phyloP scores from a whole-genome alignment of 2,888 invertebrate species.

The Agrochola circellaris region DNA sequence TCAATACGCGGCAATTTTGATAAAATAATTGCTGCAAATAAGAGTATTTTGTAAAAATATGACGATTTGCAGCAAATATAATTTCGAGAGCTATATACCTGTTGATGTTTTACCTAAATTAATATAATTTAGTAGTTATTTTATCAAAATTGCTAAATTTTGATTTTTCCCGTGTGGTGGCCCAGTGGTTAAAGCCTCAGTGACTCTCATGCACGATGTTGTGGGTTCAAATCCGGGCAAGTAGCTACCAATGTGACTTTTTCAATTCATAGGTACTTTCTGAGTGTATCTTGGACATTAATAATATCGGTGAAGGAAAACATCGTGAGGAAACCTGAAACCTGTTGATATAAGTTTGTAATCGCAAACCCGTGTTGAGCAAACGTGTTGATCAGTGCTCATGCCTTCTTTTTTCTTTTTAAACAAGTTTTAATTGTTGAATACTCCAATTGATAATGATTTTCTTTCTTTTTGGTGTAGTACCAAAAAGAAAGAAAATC shows the following conservation, averaged over 20 bases:
- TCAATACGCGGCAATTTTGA: no score
- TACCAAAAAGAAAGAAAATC: no score
- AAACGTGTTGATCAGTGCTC: background rate
- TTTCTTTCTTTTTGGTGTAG: no score
- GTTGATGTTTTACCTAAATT: background rate
- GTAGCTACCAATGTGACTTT: background rate
- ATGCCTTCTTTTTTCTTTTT: no score
- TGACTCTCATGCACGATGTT: background rate
- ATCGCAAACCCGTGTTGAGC: background rate
- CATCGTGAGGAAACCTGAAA: background rate
- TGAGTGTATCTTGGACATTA: background rate
- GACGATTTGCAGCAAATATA: background rate
- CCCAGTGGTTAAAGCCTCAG: no score
- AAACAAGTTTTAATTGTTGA: no score
- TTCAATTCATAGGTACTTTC: background rate
- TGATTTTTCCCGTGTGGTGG: background rate
- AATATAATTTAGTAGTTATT: background rate
- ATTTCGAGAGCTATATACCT: no score
- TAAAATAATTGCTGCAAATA: background rate
- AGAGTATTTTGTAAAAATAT: background rate
- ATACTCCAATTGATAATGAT: no score
- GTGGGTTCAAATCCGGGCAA: background rate
- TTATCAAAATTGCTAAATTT: background rate
- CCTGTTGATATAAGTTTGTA: background rate
- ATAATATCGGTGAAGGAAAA: background rate